phyloP scores from a whole-genome alignment of 1,140 invertebrate species.

The Frieseomelitta varia region DNA sequence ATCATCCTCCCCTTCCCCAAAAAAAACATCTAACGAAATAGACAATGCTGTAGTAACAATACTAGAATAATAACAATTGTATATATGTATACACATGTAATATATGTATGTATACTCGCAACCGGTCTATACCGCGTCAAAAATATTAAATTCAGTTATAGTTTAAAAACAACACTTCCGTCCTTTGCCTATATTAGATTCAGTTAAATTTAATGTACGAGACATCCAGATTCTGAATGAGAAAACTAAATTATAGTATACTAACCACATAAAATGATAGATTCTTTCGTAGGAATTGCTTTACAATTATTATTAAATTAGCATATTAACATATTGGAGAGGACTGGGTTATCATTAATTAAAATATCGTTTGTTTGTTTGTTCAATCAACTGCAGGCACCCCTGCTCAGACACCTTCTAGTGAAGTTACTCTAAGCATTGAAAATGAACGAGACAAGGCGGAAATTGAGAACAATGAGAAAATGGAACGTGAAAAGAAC shows the following conservation, averaged over 20 bases:
- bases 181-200: not conserved
- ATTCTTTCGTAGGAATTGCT: not conserved
- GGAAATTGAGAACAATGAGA: conserved; percentile 85
- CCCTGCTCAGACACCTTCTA: conserved; percentile 73
- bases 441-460: conserved; percentile 84
- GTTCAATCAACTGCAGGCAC: conserved; percentile 50
- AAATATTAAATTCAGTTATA: too few relatives aligned
- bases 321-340: not conserved
- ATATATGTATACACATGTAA: too few relatives aligned
- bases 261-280: not conserved
- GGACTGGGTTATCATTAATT: not conserved
- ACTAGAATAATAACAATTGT: too few relatives aligned
- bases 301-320: not conserved
- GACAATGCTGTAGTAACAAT: too few relatives aligned
- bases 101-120: too few relatives aligned
- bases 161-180: not conserved
- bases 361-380: not conserved
- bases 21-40: too few relatives aligned
- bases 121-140: too few relatives aligned
- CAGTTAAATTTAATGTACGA: not conserved
- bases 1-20: too few relatives aligned
- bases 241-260: not conserved
- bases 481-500: conserved; percentile 75
- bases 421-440: conserved; percentile 74
- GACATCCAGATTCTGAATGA: too few relatives aligned